Conservation (phyloP, 2,113 vertebrate species). For the Taurulus bubalis region DNA sequence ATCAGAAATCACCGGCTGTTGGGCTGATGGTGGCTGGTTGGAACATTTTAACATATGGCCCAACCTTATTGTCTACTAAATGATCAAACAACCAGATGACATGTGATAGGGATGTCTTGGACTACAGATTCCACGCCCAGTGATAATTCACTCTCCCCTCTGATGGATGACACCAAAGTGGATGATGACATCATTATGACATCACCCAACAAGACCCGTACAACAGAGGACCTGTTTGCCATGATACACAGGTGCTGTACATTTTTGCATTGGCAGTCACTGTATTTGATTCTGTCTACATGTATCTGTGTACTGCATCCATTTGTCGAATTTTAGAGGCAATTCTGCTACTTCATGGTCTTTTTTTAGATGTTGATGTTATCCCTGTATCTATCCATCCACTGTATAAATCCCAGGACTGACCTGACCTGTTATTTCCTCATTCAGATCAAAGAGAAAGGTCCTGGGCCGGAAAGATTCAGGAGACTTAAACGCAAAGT, state of each 20-base stretch:
- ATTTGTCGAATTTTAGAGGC: neutral
- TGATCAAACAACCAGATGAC: conserved; percentile 66
- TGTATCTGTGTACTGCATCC: neutral
- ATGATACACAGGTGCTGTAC: conserved; percentile 93
- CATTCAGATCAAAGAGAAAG: conserved; percentile 96
- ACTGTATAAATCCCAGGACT: neutral
- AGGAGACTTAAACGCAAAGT: conserved; percentile 89
- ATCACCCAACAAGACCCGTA: conserved; percentile 95
- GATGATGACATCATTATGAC: conserved; percentile 91
- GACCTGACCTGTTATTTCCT: conserved; percentile 34
- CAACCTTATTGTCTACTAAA: conserved; percentile 15
- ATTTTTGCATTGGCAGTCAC: neutral
- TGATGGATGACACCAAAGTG: conserved; percentile 92
- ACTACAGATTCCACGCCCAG: conserved; percentile 86
- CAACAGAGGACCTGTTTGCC: conserved; percentile 97
- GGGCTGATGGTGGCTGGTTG: neutral
- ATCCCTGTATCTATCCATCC: neutral
- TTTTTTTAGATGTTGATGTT: neutral
- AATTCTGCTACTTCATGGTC: neutral
- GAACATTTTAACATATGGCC: neutral
- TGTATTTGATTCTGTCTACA: neutral
- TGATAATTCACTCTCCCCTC: conserved; percentile 93
- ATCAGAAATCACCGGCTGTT: neutral
- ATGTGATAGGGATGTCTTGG: conserved; percentile 62
- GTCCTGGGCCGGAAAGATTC: conserved; percentile 98